A percentile compares a stretch with the other conserved stretches of the same genome.
Conservation (phyloP, 1,140 invertebrate species). For the Brachystomella parvula region DNA sequence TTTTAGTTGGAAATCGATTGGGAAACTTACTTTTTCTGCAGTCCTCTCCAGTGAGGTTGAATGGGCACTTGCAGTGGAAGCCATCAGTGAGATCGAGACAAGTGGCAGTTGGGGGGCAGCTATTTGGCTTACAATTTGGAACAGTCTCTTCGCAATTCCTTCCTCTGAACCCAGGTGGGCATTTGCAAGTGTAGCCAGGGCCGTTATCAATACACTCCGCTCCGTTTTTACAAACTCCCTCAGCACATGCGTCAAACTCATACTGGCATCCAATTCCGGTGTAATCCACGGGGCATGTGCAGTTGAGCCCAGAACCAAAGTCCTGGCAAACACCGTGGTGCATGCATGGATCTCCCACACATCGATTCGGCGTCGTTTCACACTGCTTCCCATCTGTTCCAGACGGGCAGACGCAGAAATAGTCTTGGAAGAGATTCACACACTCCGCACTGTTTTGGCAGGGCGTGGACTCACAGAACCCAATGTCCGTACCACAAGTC, state of each 20-base stretch:
- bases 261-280: constrained; percentile 85
- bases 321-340: constrained; percentile 88
- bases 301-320: constrained; percentile 88
- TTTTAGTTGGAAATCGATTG: constrained; percentile 8
- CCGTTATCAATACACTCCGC: constrained; percentile 81
- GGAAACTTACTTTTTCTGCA: constrained; percentile 77
- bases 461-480: constrained; percentile 70
- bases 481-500: constrained; percentile 78
- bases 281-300: constrained; percentile 76
- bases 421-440: constrained; percentile 88
- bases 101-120: constrained; percentile 84
- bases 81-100: constrained; percentile 87
- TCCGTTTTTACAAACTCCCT: constrained; percentile 80
- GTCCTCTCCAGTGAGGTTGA: constrained; percentile 91
- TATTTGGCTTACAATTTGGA: constrained; percentile 83
- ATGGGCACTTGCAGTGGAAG: constrained; percentile 92
- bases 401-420: constrained; percentile 92
- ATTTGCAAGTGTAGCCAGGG: constrained; percentile 73
- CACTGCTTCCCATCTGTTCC: constrained; percentile 49
- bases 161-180: constrained; percentile 63
- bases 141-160: constrained; percentile 88
- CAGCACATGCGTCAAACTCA: constrained; percentile 84
- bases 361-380: constrained; percentile 75
- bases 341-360: constrained; percentile 92
- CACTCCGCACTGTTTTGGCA: constrained; percentile 90